A percentile compares a stretch with the other conserved stretches of the same genome.
Evolutionary conservation across 2,888 invertebrate genomes (phyloP).

Genomic region (Drosophila affinis): DNA sequence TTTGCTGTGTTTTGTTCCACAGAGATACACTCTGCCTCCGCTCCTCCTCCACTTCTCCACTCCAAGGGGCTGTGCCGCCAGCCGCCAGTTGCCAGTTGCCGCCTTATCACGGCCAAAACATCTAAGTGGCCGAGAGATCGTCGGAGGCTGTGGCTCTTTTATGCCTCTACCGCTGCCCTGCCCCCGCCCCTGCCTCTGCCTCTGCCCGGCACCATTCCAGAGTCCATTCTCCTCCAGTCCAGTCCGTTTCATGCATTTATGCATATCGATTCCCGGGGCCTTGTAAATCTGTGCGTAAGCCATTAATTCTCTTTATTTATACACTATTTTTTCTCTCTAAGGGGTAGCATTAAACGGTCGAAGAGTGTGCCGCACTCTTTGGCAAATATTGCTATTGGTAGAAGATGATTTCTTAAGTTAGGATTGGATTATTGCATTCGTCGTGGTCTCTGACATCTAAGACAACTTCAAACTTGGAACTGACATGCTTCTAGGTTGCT

Average conservation of each 20-base stretch:
- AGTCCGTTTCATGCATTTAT: slow-evolving; percentile 57
- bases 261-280: slow-evolving; percentile 72
- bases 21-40: slow-evolving; percentile 47
- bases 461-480: no score
- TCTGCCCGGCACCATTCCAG: neutral
- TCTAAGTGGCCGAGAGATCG: slow-evolving; percentile 69
- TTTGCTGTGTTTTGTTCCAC: slow-evolving; percentile 75
- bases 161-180: slow-evolving; percentile 62
- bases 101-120: slow-evolving; percentile 71
- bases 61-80: slow-evolving; percentile 32
- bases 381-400: no score
- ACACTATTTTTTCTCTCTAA: slow-evolving; percentile 18
- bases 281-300: slow-evolving; percentile 79
- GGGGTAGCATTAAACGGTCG: slow-evolving; percentile 16
- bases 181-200: neutral
- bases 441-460: no score
- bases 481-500: no score
- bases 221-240: slow-evolving; percentile 21
- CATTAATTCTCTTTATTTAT: slow-evolving; percentile 66
- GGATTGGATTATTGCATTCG: no score
- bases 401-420: no score
- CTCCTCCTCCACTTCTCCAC: neutral
- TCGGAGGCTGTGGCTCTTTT: slow-evolving; percentile 35
- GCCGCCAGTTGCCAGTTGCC: slow-evolving; percentile 29
- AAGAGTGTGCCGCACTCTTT: neutral